Conservation (phyloP, 2,888 invertebrate genomes). For the Spatulosminthurus flaviceps region DNA sequence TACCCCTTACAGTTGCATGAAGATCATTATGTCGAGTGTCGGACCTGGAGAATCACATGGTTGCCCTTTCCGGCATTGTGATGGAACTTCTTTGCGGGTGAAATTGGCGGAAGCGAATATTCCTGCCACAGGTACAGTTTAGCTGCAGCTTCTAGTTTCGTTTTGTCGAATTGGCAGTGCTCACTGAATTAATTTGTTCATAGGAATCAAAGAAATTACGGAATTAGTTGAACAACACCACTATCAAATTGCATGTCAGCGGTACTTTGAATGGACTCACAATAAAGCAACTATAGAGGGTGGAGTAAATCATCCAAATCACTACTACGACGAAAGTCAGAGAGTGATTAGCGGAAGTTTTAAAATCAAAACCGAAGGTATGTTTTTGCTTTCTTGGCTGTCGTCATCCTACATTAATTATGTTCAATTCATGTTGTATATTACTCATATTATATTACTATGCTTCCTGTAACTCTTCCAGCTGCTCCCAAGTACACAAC, state of each 20-base stretch:
- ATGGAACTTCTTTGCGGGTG: conserved; percentile 76
- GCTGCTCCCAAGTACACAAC: not conserved
- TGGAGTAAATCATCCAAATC: conserved; percentile 89
- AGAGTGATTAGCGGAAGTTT: conserved; percentile 66
- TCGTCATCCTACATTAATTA: too few species aligned
- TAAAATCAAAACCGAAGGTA: conserved; percentile 45
- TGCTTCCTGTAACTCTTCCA: too few species aligned
- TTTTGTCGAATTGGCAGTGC: too few species aligned
- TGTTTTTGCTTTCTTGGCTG: too few species aligned
- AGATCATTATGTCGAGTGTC: conserved; percentile 80
- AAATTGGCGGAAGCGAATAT: conserved; percentile 77
- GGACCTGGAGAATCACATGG: conserved; percentile 89
- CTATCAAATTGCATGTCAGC: conserved; percentile 88
- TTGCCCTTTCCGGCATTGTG: conserved; percentile 90
- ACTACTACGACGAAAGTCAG: conserved; percentile 85
- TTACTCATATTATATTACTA: too few species aligned
- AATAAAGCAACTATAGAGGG: conserved; percentile 72
- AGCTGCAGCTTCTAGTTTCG: too few species aligned
- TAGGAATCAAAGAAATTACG: conserved; percentile 77
- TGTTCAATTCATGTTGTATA: too few species aligned
- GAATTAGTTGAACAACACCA: conserved; percentile 79
- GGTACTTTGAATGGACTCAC: conserved; percentile 82
- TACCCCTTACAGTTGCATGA: conserved; percentile 89
- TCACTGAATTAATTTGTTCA: too few species aligned
- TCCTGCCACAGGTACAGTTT: conserved; percentile 67